Evolutionary conservation across 2,888 invertebrate species (phyloP), one percentile per base, ranked within the genome.

Genomic region (Zeuzera pyrina): DNA sequence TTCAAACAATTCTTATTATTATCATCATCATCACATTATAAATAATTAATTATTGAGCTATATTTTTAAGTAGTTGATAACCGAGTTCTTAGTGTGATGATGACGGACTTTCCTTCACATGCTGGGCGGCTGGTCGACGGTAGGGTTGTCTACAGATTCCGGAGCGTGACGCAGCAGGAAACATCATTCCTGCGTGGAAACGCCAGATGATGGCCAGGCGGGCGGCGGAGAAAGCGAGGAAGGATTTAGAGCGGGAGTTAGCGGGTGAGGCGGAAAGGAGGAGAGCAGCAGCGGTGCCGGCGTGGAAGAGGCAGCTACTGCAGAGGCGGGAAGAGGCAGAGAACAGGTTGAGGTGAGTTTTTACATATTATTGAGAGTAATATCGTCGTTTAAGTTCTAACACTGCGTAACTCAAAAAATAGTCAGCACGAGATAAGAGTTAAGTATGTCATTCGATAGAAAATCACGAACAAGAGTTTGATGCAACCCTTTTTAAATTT

Each of bases 181-280:
- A 93, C 59, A 85, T 90, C 24, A 95, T 97, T 54, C 97, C 97
- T 8, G 92, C 91, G 13, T 97, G 97, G 97, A 97, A 97, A 66
- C 84, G 96, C 7, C 96, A 97, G 72, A 95, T 97, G 94, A 68
- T 97, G 67, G 97, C 97, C 2, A 91, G 95, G 55, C 93, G 97
- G 65, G 94, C 95, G 0, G 97, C 97, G 0, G 97, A 97, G 69
- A 91, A 94, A 47, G 96, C 97, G 6, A 89, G 93, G 46, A 93
- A 92, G 56, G 96, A 97, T 57, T 84, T 95, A 49, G 95, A 96
- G 70, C 94, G 93, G 63, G 90, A 93, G 55, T 84, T 95, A 52
- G 90, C 90, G 3, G 86, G 89, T 38, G 94, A 95, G 59, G 93
- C 94, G 1, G 95, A 95, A 70, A 90, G 92, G 50, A 88, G 93